Base-by-base conservation (phyloP, 2,113 vertebrate species). In the Chionodraco myersi region DNA sequence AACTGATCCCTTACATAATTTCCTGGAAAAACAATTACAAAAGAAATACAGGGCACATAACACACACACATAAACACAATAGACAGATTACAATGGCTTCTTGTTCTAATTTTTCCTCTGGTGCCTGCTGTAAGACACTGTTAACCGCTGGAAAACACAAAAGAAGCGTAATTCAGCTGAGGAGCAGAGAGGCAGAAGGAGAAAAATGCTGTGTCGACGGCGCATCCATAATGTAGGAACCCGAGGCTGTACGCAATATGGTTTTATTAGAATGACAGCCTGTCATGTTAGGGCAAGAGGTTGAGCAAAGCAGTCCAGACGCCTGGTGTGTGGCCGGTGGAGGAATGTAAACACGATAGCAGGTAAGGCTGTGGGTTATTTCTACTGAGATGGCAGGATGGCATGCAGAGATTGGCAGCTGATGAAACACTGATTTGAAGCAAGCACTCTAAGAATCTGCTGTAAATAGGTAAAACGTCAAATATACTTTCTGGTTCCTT, bases 151-250 rank as follows among this genome's bases (percentile, higher is more conserved):
- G 13, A 81, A 65, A 66, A 77, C 53, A 82, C 74, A 86, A 86
- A 89, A 65, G 30, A 74, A 62, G 45, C 60, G 44, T 49, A 73
- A 80, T 83, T 72, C 58, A 79, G 77, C 78, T 82, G 62, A 71
- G 59, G 53, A 61, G 57, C 63, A 58, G 60, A 54, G 75, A 71
- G 14, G 84, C 66, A 84, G 71, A 63, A 56, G 60, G 71, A 86
- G 86, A 82, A 80, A 90, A 73, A 87, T 82, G 89, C 86, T 85
- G 83, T 75, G 85, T 75, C 23, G 52, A 89, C 59, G 71, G 16
- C 23, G 79, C 87, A 92, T 90, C 80, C 85, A 91, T 93, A 85
- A 92, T 92, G 91, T 72, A 90, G 80, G 77, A 80, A 75, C 68
- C 68, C 68, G 70, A 78, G 71, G 71, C 82, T 75, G 79, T 75